Evolutionary conservation across 2,113 vertebrate genomes (phyloP).

Genomic region (Calyptommatus sinebrachiatus): DNA sequence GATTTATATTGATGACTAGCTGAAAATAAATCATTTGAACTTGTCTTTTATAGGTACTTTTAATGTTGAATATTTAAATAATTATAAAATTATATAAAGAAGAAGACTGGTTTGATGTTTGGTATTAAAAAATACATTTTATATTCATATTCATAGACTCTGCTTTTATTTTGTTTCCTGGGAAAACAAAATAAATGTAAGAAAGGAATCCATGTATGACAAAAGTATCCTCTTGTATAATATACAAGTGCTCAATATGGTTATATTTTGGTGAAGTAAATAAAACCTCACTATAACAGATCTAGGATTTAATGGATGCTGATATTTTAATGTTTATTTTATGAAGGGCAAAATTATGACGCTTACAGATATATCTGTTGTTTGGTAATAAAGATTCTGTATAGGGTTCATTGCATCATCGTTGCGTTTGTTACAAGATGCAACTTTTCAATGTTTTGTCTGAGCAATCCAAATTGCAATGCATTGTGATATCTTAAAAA

Average conservation of each 20-base stretch:
- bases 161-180: background rate
- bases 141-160: background rate
- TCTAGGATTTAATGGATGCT: background rate
- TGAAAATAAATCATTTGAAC: background rate
- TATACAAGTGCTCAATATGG: conserved; percentile 11
- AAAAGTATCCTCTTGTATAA: background rate
- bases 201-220: conserved; percentile 15
- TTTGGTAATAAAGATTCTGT: background rate
- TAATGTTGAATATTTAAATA: background rate
- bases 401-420: conserved; percentile 5
- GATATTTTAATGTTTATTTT: background rate
- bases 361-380: background rate
- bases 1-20: background rate
- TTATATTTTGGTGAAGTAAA: background rate
- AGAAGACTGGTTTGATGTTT: background rate
- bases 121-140: background rate
- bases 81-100: background rate
- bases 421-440: background rate
- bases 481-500: background rate
- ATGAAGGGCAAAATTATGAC: conserved; percentile 23
- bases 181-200: background rate
- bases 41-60: background rate
- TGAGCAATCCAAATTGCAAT: fast-evolving
- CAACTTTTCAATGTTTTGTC: background rate
- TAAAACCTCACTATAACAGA: background rate